phyloP scores from a whole-genome alignment of 2,888 invertebrate genomes.

The Stictocephala bisonia region DNA sequence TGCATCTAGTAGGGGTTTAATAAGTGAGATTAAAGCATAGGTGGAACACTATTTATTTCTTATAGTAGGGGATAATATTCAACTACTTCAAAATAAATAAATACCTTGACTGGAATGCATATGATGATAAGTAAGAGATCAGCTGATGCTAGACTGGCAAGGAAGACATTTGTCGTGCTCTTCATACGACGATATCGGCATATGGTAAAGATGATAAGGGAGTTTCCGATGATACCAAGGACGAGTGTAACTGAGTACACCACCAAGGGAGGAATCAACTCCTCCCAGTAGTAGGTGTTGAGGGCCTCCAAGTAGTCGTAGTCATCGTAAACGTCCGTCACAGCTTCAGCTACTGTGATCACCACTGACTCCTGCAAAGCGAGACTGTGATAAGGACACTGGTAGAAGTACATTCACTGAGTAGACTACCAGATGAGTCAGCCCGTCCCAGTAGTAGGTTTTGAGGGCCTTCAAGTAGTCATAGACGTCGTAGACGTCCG shows the following conservation, averaged over 20 bases:
- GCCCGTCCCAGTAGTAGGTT: conserved; percentile 9
- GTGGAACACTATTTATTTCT: too few relatives aligned
- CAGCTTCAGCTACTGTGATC: neutral
- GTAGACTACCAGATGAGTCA: conserved; percentile 4
- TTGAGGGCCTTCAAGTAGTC: conserved; percentile 10
- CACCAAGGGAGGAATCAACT: conserved; percentile 69
- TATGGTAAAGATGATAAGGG: conserved; percentile 70
- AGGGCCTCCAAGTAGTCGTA: conserved; percentile 68
- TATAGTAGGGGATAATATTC: too few relatives aligned
- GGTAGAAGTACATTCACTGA: too few relatives aligned
- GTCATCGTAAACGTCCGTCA: conserved; percentile 62
- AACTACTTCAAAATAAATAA: neutral
- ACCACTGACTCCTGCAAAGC: conserved; percentile 1
- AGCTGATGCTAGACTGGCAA: conserved; percentile 75
- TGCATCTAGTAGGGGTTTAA: too few relatives aligned
- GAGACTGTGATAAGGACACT: too few relatives aligned
- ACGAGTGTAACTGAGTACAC: conserved; percentile 72
- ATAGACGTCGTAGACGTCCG: neutral
- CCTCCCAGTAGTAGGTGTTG: conserved; percentile 67
- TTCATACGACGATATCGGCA: conserved; percentile 69
- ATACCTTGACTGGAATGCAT: conserved; percentile 79
- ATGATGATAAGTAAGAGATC: conserved; percentile 76
- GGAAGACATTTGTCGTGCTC: conserved; percentile 75
- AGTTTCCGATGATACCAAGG: conserved; percentile 71
- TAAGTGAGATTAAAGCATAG: too few relatives aligned